A percentile compares a stretch with the other conserved stretches of the same genome.
Conservation (phyloP, 2,888 invertebrate species). For the Caenorhabditis plicata region DNA sequence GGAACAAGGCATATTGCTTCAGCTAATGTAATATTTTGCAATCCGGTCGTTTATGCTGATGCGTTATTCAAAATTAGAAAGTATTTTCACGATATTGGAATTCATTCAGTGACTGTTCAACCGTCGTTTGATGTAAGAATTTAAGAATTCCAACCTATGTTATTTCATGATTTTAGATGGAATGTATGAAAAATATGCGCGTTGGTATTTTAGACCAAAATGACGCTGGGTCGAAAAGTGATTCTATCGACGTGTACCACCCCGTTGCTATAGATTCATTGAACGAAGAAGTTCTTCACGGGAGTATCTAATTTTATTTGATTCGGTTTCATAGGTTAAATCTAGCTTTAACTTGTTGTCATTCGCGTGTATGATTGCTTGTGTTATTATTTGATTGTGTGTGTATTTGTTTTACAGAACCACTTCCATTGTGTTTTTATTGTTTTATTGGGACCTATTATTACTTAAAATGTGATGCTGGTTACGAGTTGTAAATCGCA, state of each 20-base stretch:
- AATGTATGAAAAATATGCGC: slow-evolving; percentile 22
- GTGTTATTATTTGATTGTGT: neutral
- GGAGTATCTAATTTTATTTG: neutral
- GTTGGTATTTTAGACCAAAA: slow-evolving; percentile 6
- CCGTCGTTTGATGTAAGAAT: slow-evolving; percentile 65
- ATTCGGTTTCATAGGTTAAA: neutral
- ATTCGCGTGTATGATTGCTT: slow-evolving; percentile 1
- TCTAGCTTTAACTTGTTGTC: neutral
- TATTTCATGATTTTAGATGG: slow-evolving; percentile 6
- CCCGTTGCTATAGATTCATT: slow-evolving; percentile 1
- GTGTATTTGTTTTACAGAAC: no score
- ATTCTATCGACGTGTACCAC: no score
- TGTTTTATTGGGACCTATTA: no score
- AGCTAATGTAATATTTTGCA: slow-evolving; percentile 67
- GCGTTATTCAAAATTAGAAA: slow-evolving; percentile 67
- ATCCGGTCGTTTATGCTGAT: slow-evolving; percentile 67
- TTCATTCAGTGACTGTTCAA: slow-evolving; percentile 70
- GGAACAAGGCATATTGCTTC: slow-evolving; percentile 62
- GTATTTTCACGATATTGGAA: slow-evolving; percentile 69
- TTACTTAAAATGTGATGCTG: no score
- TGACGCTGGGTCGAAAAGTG: neutral
- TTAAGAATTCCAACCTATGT: neutral
- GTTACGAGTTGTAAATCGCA: no score
- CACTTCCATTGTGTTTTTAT: no score
- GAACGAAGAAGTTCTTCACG: neutral